Conservation (phyloP, 2,113 vertebrate species). For the Trachemys scripta region DNA sequence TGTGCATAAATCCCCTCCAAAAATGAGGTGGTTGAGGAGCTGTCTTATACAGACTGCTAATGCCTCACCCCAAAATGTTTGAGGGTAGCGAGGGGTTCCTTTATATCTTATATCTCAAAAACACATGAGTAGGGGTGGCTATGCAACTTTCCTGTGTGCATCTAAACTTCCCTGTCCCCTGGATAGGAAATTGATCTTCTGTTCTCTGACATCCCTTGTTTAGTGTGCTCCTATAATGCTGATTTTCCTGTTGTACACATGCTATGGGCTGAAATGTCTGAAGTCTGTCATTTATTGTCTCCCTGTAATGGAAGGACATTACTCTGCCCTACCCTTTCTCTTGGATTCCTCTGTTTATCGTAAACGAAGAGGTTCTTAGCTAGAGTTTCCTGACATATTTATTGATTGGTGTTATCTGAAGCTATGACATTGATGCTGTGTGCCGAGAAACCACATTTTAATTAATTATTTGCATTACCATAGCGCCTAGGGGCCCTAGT, state of each 20-base stretch:
- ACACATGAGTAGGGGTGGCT: no score
- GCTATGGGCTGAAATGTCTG: rapidly evolving
- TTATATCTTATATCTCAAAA: no score
- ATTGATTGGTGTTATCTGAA: background rate
- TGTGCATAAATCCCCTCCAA: no score
- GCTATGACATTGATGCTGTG: rapidly evolving
- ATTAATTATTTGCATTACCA: background rate
- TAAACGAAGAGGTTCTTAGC: background rate
- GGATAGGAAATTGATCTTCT: background rate
- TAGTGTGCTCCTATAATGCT: rapidly evolving
- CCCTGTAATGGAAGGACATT: rapidly evolving
- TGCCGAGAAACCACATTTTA: background rate
- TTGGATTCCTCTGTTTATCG: background rate
- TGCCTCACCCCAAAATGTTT: no score
- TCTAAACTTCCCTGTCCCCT: no score
- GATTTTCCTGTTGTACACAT: rapidly evolving
- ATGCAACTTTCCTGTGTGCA: no score
- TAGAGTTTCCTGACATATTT: rapidly evolving
- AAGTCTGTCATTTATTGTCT: rapidly evolving
- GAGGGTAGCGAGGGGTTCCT: no score
- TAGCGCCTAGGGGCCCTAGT: rapidly evolving
- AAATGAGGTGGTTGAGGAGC: no score
- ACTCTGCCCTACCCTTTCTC: rapidly evolving
- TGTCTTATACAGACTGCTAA: no score
- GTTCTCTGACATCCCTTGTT: background rate